Evolutionary conservation across 1,140 invertebrate genomes (phyloP).

Genomic region (Aphelinus atriplicis): DNA sequence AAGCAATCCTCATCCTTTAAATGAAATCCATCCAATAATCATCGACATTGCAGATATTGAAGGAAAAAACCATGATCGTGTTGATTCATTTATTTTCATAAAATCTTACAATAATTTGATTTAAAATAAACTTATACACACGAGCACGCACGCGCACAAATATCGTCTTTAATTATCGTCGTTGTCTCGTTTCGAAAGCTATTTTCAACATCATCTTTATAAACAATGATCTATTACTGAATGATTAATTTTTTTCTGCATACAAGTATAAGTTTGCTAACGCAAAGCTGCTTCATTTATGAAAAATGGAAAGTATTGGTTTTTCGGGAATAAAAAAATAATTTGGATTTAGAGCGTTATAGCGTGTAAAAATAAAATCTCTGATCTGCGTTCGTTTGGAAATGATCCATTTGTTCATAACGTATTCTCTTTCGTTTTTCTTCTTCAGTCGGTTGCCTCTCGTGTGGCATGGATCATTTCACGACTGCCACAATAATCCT

Average conservation of each 20-base stretch:
- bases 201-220: constrained; percentile 16
- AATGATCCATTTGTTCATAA: not conserved
- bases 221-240: not conserved
- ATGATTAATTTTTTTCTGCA: not conserved
- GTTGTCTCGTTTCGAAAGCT: constrained; percentile 19
- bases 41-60: too few species aligned
- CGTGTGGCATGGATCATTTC: too few species aligned
- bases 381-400: constrained; percentile 26
- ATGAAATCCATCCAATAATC: not conserved
- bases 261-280: constrained; percentile 24
- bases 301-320: not conserved
- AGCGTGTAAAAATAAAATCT: constrained; percentile 41
- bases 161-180: constrained; percentile 18
- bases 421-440: not conserved
- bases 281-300: not conserved
- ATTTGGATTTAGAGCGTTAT: constrained; percentile 22
- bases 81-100: constrained; percentile 35
- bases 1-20: not conserved
- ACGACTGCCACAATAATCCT: too few species aligned
- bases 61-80: not conserved
- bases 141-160: constrained; percentile 32
- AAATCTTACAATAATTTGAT: constrained; percentile 35
- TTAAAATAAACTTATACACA: constrained; percentile 38
- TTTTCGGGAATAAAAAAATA: constrained; percentile 38
- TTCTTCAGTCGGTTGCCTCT: not conserved